Percentiles rank a stretch among this genome's conserved stretches.
Evolutionary conservation across 1,140 invertebrate species (phyloP).

Genomic region (Sycobia sp.): DNA sequence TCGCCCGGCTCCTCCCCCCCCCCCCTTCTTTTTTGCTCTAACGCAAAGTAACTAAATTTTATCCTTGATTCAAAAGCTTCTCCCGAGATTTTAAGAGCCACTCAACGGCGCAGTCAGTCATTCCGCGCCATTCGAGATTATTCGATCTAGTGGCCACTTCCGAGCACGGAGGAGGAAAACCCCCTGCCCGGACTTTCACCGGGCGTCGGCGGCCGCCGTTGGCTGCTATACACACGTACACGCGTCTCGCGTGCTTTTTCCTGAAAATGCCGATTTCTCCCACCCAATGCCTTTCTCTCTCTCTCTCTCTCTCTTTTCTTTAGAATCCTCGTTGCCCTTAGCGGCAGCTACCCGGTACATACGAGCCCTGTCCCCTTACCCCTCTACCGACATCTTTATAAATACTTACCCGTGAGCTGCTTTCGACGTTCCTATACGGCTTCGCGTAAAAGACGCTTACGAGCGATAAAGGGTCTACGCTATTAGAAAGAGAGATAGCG

Average conservation of each 20-base stretch:
- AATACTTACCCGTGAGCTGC: background rate
- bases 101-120: background rate
- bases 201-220: too few relatives aligned
- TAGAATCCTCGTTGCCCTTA: background rate
- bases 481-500: too few relatives aligned
- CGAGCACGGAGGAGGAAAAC: too few relatives aligned
- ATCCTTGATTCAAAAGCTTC: too few relatives aligned
- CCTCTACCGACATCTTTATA: background rate
- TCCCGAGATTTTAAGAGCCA: background rate
- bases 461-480: slow-evolving; percentile 20
- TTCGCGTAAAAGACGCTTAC: slow-evolving; percentile 8
- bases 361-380: too few relatives aligned
- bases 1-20: too few relatives aligned
- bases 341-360: background rate
- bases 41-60: too few relatives aligned
- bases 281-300: too few relatives aligned
- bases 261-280: background rate
- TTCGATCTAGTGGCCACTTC: background rate
- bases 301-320: background rate
- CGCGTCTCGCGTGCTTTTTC: background rate
- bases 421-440: background rate
- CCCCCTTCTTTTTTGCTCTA: too few relatives aligned
- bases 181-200: too few relatives aligned
- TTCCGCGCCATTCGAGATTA: background rate
- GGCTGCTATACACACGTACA: too few relatives aligned